Evolutionary conservation across 2,797 vertebrate genomes (phyloP), one percentile per base, ranked within the genome.

Genomic region (Florisuga fusca): DNA sequence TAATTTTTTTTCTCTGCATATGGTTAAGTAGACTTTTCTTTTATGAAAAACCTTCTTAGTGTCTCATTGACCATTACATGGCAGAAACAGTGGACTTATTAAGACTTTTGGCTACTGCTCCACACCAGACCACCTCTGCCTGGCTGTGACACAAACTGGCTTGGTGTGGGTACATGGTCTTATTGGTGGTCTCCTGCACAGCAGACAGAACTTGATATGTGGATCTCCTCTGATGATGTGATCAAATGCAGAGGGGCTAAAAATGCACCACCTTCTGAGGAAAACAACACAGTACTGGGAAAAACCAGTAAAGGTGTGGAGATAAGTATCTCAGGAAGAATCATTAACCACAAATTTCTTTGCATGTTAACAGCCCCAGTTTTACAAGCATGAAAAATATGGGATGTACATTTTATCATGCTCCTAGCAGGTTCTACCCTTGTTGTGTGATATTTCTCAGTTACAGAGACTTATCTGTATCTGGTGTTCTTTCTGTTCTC

Each of bases 331-430:
- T 55, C 25, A 54, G 53, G 41, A 76, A 68, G 51, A 78, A 31
- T 3, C 2, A 5, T 68, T 64, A 51, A 45, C 6, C 7, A 48
- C 33, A 73, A 64, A 53, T 74, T 66, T 87, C 4, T 84, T 63
- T 50, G 36, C 21, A 31, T 83, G 17, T 1, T 64, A 69, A 73
- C 6, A 79, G 13, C 15, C 82, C 26, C 2, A 13, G 16, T 46
- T 89, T 64, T 74, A n/a, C 7, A 50, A 46, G 19, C 10, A 48
- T 0, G 0, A 88, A 69, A 75, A 68, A 50, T 33, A 46, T 1
- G 14, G 5, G 6, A 58, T 64, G 15, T 36, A n/a, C 13, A 50
- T 58, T 23, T 79, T 69, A 27, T 14, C 29, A 19, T 10, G 20
- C 34, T 72, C 21, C 34, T 68, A 20, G 12, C 23, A 58, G 36